A percentile compares a stretch with the other conserved stretches of the same genome.
Conservation (phyloP, 2,888 invertebrate species). For the Baronia brevicornis region DNA sequence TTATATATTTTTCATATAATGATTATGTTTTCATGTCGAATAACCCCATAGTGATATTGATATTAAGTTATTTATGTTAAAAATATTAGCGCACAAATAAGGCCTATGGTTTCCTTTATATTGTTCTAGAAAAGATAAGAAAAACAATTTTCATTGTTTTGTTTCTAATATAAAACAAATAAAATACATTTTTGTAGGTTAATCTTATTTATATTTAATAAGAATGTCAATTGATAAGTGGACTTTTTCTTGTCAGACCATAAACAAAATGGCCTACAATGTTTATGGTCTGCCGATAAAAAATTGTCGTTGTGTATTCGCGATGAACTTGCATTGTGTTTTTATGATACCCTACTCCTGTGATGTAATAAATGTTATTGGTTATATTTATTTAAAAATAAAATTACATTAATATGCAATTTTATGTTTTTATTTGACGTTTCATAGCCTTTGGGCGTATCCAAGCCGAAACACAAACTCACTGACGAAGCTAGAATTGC, state of each 20-base stretch:
- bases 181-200: constrained; percentile 43
- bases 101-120: too few relatives aligned
- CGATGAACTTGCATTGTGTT: constrained; percentile 57
- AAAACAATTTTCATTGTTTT: constrained; percentile 22
- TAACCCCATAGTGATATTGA: too few relatives aligned
- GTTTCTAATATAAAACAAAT: constrained; percentile 29
- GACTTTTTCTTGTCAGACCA: constrained; percentile 25
- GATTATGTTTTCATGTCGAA: too few relatives aligned
- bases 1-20: too few relatives aligned
- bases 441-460: too few relatives aligned
- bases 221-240: constrained; percentile 61
- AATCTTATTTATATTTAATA: constrained; percentile 54
- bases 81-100: too few relatives aligned
- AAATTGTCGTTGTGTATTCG: constrained; percentile 41
- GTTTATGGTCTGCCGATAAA: constrained; percentile 31
- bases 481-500: too few relatives aligned
- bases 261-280: constrained; percentile 22
- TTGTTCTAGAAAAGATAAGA: constrained; percentile 26
- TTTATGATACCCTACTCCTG: constrained; percentile 73
- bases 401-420: constrained; percentile 69
- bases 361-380: constrained; percentile 76
- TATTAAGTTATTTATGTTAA: too few relatives aligned
- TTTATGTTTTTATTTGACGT: constrained; percentile 6
- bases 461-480: too few relatives aligned
- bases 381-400: constrained; percentile 76